Percentiles rank a stretch among this genome's conserved stretches.
phyloP scores from a whole-genome alignment of 1,140 invertebrate genomes.

The Scaptomyza graminum region DNA sequence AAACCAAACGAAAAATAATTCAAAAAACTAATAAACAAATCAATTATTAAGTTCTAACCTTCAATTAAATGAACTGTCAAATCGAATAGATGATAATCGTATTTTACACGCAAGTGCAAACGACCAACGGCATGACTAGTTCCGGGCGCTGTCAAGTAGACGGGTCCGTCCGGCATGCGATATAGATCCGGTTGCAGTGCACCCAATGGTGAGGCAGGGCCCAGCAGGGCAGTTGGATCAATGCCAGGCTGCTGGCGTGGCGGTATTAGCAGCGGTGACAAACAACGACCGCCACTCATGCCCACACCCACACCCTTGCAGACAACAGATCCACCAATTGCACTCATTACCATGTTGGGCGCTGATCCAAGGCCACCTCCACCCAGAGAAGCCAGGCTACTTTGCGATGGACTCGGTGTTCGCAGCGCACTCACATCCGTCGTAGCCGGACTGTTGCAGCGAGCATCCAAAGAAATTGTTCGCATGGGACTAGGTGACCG shows the following conservation, averaged over 20 bases:
- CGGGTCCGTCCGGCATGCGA: constrained; percentile 88
- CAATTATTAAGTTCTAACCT: constrained; percentile 85
- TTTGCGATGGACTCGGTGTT: constrained; percentile 85
- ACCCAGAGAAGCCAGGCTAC: constrained; percentile 86
- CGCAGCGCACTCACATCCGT: constrained; percentile 76
- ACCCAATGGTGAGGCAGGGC: constrained; percentile 90
- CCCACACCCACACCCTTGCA: constrained; percentile 62
- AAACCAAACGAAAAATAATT: constrained; percentile 27
- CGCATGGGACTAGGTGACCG: constrained; percentile 90
- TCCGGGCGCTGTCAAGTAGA: constrained; percentile 87
- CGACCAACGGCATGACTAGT: constrained; percentile 87
- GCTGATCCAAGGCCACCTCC: constrained; percentile 47
- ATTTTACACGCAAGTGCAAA: constrained; percentile 93
- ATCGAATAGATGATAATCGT: constrained; percentile 95
- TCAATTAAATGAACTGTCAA: constrained; percentile 94
- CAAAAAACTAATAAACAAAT: background rate
- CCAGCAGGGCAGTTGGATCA: constrained; percentile 83
- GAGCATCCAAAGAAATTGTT: constrained; percentile 89
- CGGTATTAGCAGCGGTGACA: constrained; percentile 90
- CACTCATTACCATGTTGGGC: constrained; percentile 80
- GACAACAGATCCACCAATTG: constrained; percentile 69
- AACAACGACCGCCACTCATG: constrained; percentile 85
- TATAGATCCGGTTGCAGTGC: constrained; percentile 94
- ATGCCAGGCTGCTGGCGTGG: constrained; percentile 75
- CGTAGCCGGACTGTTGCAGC: constrained; percentile 86